A percentile compares a stretch with the other conserved stretches of the same genome.
phyloP scores from a whole-genome alignment of 2,888 invertebrate genomes.

The Cosmorhoe ocellata region DNA sequence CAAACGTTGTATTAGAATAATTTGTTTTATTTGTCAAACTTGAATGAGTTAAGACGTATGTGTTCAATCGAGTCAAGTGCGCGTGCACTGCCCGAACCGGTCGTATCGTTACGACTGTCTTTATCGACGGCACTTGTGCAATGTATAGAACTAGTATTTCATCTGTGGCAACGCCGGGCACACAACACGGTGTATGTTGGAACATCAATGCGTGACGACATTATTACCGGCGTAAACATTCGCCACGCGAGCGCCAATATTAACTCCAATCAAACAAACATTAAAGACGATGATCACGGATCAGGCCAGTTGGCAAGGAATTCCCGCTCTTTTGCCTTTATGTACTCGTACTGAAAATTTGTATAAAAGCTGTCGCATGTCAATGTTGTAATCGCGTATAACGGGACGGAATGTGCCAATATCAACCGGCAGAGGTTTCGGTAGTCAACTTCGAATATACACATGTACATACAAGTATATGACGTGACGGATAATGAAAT shows the following conservation, averaged over 20 bases:
- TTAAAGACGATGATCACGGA: constrained; percentile 27
- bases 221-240: constrained; percentile 29
- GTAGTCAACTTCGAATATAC: constrained; percentile 9
- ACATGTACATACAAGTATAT: too few species aligned
- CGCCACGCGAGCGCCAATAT: constrained; percentile 25
- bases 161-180: constrained; percentile 10
- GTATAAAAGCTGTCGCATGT: not conserved
- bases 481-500: too few species aligned
- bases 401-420: constrained; percentile 14
- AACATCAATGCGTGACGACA: constrained; percentile 30
- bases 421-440: constrained; percentile 2
- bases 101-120: constrained; percentile 20
- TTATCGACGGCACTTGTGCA: constrained; percentile 26
- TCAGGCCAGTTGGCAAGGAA: constrained; percentile 13
- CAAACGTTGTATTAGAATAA: not conserved
- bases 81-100: constrained; percentile 33
- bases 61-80: constrained; percentile 36
- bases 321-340: constrained; percentile 4
- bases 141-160: constrained; percentile 9
- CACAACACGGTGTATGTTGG: constrained; percentile 19
- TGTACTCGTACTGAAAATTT: not conserved
- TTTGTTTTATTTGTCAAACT: constrained; percentile 6
- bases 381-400: constrained; percentile 1
- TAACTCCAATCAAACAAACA: constrained; percentile 29
- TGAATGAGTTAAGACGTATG: constrained; percentile 28